phyloP scores from a whole-genome alignment of 2,888 invertebrate species.

The Campoplex nolae region DNA sequence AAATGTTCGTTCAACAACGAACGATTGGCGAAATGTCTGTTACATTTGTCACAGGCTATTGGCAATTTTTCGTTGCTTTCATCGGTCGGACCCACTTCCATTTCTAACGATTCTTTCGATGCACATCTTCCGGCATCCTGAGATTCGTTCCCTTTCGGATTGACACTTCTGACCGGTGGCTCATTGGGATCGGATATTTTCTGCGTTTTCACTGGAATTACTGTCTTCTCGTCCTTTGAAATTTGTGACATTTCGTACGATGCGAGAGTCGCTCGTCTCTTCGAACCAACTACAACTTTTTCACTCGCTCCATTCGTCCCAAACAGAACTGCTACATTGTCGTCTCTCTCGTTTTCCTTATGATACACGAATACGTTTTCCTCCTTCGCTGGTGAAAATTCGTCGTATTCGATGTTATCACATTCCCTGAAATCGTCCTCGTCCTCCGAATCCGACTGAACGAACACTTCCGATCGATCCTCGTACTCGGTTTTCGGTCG shows the following conservation, averaged over 20 bases:
- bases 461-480: constrained; percentile 11
- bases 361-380: too few relatives aligned
- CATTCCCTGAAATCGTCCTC: neutral
- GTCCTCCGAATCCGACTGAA: constrained; percentile 10
- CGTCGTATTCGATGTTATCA: neutral
- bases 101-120: constrained; percentile 39
- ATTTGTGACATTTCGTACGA: neutral
- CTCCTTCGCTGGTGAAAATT: neutral
- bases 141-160: neutral
- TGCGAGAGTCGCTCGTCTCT: neutral
- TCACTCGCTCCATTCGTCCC: neutral
- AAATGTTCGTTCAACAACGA: constrained; percentile 62
- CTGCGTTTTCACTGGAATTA: neutral
- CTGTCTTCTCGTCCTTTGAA: neutral
- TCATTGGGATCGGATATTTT: neutral
- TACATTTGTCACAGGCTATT: constrained; percentile 55
- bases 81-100: constrained; percentile 22
- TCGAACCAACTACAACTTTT: constrained; percentile 19
- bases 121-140: neutral
- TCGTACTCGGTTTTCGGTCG: neutral
- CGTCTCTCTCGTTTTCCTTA: neutral
- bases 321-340: neutral
- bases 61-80: constrained; percentile 28
- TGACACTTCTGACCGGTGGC: neutral
- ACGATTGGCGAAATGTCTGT: constrained; percentile 54